Evolutionary conservation across 2,888 invertebrate species (phyloP).

Genomic region (Unio pictorum): DNA sequence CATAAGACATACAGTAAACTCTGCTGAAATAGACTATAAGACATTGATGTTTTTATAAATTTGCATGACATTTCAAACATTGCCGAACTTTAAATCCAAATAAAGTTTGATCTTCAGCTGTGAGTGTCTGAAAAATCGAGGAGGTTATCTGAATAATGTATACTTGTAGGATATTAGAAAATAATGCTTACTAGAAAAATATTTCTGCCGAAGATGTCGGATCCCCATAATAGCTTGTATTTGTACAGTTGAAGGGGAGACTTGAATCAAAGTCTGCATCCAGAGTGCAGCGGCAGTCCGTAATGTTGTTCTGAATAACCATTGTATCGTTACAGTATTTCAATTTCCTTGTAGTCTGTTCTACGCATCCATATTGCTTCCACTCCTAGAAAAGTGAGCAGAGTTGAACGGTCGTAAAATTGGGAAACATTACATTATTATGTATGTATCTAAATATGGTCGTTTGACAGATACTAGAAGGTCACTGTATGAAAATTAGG

Average conservation of each 20-base stretch:
- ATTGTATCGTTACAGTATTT: constrained; percentile 42
- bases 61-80: not conserved
- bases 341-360: constrained; percentile 36
- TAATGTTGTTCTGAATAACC: constrained; percentile 16
- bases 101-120: not conserved
- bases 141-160: not conserved
- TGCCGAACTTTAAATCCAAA: not conserved
- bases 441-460: too few species aligned
- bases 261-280: constrained; percentile 21
- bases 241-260: constrained; percentile 40
- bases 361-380: constrained; percentile 41
- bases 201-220: constrained; percentile 43
- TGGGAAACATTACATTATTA: too few species aligned
- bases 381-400: constrained; percentile 42
- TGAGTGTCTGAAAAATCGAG: not conserved
- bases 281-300: constrained; percentile 22
- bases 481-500: too few species aligned
- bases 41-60: not conserved
- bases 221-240: constrained; percentile 23
- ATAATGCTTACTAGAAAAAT: constrained; percentile 53
- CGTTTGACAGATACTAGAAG: too few species aligned
- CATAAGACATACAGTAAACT: too few species aligned
- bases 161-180: too few species aligned
- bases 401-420: too few species aligned
- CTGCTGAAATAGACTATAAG: not conserved